A percentile compares a stretch with the other conserved stretches of the same genome.
Conservation (phyloP, 2,113 vertebrate species). For the Petrocephalus microphthalmus region DNA sequence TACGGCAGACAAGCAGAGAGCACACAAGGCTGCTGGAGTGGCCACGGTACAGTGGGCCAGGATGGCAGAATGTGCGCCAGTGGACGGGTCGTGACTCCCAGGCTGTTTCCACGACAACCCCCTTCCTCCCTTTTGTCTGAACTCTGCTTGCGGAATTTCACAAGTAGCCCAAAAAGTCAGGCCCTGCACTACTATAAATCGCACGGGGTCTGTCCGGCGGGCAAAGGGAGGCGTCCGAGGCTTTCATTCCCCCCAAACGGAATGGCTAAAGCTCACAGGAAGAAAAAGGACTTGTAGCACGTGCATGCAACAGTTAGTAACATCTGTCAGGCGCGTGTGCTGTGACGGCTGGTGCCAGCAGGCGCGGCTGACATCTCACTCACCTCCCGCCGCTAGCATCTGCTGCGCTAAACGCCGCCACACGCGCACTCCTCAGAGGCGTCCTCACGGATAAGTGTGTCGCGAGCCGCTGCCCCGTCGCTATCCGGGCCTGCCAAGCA, state of each 20-base stretch:
- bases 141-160: slow-evolving; percentile 66
- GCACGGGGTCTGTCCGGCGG: slow-evolving; percentile 46
- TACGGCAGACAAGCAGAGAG: background rate
- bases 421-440: slow-evolving; percentile 37
- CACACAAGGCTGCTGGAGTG: background rate
- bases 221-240: slow-evolving; percentile 59
- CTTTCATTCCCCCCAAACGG: slow-evolving; percentile 56
- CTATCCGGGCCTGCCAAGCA: slow-evolving; percentile 15
- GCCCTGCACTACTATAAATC: slow-evolving; percentile 51
- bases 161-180: slow-evolving; percentile 55
- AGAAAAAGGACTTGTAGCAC: slow-evolving; percentile 61
- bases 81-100: slow-evolving; percentile 46
- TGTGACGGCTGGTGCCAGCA: slow-evolving; percentile 37
- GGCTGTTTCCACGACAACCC: slow-evolving; percentile 31
- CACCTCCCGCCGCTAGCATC: slow-evolving; percentile 84
- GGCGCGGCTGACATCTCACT: slow-evolving; percentile 81
- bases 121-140: slow-evolving; percentile 51
- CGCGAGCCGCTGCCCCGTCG: slow-evolving; percentile 38
- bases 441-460: slow-evolving; percentile 44
- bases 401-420: slow-evolving; percentile 58
- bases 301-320: slow-evolving; percentile 72
- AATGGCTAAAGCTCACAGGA: slow-evolving; percentile 59
- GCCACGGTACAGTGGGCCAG: slow-evolving; percentile 29
- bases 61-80: slow-evolving; percentile 21
- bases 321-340: slow-evolving; percentile 74